Evolutionary conservation across 2,888 invertebrate genomes (phyloP), one percentile per base, ranked within the genome.

Genomic region (Erannis defoliaria): DNA sequence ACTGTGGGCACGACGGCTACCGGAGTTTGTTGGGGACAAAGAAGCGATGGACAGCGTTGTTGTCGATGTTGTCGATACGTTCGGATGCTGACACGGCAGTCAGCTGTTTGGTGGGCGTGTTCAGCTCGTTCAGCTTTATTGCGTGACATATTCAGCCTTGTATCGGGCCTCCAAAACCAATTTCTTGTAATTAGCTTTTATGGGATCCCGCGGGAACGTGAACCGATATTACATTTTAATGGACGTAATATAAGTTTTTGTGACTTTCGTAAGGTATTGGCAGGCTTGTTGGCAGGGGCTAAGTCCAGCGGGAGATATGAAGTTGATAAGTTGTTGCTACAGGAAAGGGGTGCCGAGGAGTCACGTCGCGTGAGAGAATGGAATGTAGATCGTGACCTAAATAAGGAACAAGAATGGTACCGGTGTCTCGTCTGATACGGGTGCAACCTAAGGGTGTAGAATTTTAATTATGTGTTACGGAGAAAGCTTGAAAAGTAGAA

Each of bases 61-160:
- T 62, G 60, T 71, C 69, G 62, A 42, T 58, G 63, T 46, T 62
- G 60, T 71, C 69, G 70, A 71, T 70, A 64, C 45, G 37, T 21
- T 69, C 66, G 58, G 55, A 50, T 40, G 45, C 26, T 55, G 67
- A 62, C 56, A 51, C 45, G 57, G 51, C 72, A 64, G 67, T 61
- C 62, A 65, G 68, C 64, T 69, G 56, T 56, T 56, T 10, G 71
- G 77, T 75, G 78, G 84, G 82, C 76, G 83, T 85, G 83, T 80
- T 82, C 76, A 21, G 83, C 84, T 81, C 85, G 83, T 80, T 82
- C 76, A 21, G 83, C 84, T 81, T 78, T 76, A 70, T 76, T 68
- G 77, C 81, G 83, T 86, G 86, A 78, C 82, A 73, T 68, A 68
- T 71, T 75, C 31, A 76, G 80, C 76, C 78, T 80, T 78, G 72